Conservation (phyloP, 2,797 vertebrate genomes). For the Mormyrus proboscirostris region DNA sequence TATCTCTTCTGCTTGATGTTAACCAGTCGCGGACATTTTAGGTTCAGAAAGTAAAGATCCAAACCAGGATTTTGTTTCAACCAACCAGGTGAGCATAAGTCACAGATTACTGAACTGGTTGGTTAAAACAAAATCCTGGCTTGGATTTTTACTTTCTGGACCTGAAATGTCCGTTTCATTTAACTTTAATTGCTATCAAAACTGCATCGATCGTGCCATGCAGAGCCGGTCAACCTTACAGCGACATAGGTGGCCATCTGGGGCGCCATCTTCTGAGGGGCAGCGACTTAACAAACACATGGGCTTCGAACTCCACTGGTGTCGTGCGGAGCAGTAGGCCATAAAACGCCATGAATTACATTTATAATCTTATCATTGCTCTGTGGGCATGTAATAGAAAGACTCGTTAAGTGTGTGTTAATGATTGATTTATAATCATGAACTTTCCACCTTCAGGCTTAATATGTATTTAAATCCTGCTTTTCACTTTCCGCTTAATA, state of each 20-base stretch:
- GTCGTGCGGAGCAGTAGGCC: neutral
- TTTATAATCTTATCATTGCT: neutral
- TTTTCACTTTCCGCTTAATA: neutral
- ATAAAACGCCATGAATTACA: neutral
- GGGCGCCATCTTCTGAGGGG: neutral
- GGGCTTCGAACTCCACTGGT: neutral
- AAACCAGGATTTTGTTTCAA: neutral
- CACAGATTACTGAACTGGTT: neutral
- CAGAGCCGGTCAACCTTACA: neutral
- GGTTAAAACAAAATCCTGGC: neutral
- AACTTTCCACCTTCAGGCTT: neutral
- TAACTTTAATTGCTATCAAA: neutral
- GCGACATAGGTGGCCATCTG: neutral
- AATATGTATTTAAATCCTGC: neutral
- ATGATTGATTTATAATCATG: conserved; percentile 3
- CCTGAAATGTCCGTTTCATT: neutral
- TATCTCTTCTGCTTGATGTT: neutral
- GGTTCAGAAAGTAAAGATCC: neutral
- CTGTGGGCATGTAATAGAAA: neutral
- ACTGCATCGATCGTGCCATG: neutral
- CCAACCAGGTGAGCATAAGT: neutral
- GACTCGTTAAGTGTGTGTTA: neutral
- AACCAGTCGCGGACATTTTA: neutral
- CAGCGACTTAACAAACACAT: neutral
- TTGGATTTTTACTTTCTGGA: neutral